Conservation (phyloP, 2,888 invertebrate genomes). For the Meteorus colon region DNA sequence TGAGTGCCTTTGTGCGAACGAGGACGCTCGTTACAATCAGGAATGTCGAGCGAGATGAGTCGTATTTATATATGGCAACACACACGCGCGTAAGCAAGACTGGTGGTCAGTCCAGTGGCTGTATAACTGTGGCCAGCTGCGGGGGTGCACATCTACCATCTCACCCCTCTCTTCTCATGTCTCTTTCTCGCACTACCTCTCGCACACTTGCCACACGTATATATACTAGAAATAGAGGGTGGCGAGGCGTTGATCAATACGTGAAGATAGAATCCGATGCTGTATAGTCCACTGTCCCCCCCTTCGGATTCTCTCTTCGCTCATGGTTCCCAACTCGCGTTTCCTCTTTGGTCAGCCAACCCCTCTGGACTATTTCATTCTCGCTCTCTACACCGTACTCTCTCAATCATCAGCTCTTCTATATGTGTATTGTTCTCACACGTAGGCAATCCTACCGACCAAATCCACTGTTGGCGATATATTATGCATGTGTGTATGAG, state of each 20-base stretch:
- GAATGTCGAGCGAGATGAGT: conserved; percentile 50
- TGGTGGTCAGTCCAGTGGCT: conserved; percentile 72
- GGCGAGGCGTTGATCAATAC: conserved; percentile 74
- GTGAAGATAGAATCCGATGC: conserved; percentile 74
- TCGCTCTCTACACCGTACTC: conserved; percentile 54
- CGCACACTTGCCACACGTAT: conserved; percentile 11
- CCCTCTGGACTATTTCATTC: conserved; percentile 28
- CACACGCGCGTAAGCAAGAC: conserved; percentile 64
- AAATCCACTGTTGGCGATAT: not conserved
- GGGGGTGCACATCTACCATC: conserved; percentile 68
- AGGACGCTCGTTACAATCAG: conserved; percentile 54
- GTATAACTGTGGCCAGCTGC: conserved; percentile 69
- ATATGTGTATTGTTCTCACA: not conserved
- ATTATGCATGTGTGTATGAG: conserved; percentile 5
- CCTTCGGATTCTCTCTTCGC: conserved; percentile 44
- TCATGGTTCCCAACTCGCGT: conserved; percentile 40
- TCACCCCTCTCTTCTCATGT: conserved; percentile 51
- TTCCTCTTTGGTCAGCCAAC: conserved; percentile 42
- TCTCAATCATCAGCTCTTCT: conserved; percentile 16
- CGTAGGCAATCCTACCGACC: not conserved
- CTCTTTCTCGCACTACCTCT: conserved; percentile 43
- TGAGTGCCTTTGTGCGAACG: conserved; percentile 47
- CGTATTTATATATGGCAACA: conserved; percentile 63
- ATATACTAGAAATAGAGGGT: conserved; percentile 57
- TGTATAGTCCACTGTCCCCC: conserved; percentile 64